Conservation (phyloP, 2,113 vertebrate genomes). For the Amblyornis subalaris region DNA sequence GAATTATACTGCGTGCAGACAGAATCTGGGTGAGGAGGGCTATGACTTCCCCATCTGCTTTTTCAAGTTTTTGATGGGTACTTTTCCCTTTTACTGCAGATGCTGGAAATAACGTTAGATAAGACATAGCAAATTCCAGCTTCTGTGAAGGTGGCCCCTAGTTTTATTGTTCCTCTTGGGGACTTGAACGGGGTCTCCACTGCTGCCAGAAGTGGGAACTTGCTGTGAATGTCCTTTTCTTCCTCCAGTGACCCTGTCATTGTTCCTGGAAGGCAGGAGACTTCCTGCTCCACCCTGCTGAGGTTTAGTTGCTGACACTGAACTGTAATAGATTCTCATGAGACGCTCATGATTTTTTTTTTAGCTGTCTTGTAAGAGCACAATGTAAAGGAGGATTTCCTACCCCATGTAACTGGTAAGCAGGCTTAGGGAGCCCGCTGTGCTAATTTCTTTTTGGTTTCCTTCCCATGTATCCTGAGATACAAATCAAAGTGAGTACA, state of each 20-base stretch:
- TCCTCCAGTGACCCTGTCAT: not conserved
- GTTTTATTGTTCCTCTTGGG: not conserved
- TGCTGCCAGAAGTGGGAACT: not conserved
- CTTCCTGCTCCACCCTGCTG: constrained; percentile 21
- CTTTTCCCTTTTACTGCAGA: not conserved
- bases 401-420: not conserved
- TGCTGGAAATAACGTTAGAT: not conserved
- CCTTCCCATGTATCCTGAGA: not conserved
- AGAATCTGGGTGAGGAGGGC: not conserved
- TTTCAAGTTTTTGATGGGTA: not conserved
- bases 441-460: not conserved
- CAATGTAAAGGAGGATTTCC: not conserved
- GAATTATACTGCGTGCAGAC: not conserved
- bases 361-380: not conserved
- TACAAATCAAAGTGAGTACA: not conserved
- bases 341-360: not conserved
- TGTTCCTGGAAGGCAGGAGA: constrained; percentile 29
- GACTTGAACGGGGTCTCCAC: not conserved
- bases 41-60: not conserved
- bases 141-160: not conserved
- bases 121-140: not conserved
- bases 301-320: not conserved
- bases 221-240: not conserved
- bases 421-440: not conserved
- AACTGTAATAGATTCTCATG: not conserved